Conservation (phyloP, 2,888 invertebrate species). For the Hyles lineata region DNA sequence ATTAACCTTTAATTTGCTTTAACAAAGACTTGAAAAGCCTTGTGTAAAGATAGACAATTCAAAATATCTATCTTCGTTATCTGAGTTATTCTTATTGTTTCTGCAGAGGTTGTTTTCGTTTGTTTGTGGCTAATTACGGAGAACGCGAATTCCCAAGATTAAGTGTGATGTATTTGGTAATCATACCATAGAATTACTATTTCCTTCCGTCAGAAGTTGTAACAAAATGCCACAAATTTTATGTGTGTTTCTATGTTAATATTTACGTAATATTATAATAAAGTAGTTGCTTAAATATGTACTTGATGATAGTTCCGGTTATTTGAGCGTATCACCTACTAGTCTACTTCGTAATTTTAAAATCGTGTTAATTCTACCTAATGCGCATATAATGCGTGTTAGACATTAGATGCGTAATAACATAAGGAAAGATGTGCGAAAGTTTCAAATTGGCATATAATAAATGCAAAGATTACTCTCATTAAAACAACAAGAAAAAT, state of each 20-base stretch:
- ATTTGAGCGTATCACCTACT: not conserved
- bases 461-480: too few relatives aligned
- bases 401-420: too few relatives aligned
- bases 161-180: constrained; percentile 2
- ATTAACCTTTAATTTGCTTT: constrained; percentile 24
- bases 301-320: not conserved
- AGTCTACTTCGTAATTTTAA: too few relatives aligned
- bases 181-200: not conserved
- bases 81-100: constrained; percentile 20
- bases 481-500: too few relatives aligned
- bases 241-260: constrained; percentile 1
- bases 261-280: not conserved
- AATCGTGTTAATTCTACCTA: too few relatives aligned
- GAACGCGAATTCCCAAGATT: constrained; percentile 15
- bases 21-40: constrained; percentile 22
- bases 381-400: too few relatives aligned
- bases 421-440: too few relatives aligned
- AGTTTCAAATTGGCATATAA: too few relatives aligned
- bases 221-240: not conserved
- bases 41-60: constrained; percentile 14
- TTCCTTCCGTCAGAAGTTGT: not conserved
- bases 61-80: constrained; percentile 16
- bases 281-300: not conserved
- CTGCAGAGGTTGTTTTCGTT: constrained; percentile 11
- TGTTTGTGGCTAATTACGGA: not conserved